These are phyloP conservation scores for Fregetta grallaria DNA, from an alignment of 2,113 vertebrate genomes.

Conservation along the genomic window DNA sequence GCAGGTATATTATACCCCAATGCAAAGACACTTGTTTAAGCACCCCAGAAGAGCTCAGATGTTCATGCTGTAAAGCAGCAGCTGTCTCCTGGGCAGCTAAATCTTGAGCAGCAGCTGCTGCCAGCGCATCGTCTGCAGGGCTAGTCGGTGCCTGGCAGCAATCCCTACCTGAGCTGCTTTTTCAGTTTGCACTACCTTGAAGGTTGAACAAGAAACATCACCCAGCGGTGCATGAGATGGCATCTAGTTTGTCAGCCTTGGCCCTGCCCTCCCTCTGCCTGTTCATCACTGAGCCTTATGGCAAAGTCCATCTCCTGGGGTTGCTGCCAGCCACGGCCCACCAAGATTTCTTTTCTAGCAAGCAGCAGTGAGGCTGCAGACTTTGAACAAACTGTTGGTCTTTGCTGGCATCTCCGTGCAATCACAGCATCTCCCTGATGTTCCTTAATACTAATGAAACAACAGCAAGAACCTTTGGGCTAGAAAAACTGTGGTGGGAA, in stretches of 20 bases:
- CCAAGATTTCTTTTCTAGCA: not conserved
- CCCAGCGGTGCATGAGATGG: not conserved
- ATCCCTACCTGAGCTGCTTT: not conserved
- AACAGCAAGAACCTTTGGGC: not conserved
- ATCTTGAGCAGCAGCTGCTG: not conserved
- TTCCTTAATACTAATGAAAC: not conserved
- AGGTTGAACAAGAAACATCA: not conserved
- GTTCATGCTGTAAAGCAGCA: not conserved
- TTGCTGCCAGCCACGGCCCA: not conserved
- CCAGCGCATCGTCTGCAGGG: not conserved
- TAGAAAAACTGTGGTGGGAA: not conserved
- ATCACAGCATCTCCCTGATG: not conserved
- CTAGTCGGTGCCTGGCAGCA: not conserved
- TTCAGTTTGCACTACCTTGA: not conserved
- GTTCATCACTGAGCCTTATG: not conserved
- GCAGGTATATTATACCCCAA: not conserved
- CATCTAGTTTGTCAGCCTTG: not conserved
- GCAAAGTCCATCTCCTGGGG: not conserved
- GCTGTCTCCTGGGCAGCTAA: not conserved
- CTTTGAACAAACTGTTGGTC: not conserved
- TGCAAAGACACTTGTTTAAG: not conserved
- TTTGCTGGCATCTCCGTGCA: not conserved
- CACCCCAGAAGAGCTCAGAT: not conserved
- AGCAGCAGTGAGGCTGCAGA: not conserved
- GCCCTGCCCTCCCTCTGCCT: not conserved